These are phyloP conservation scores for Ethmia dodecea DNA, from an alignment of 2,888 invertebrate species.

Conservation along the genomic window DNA sequence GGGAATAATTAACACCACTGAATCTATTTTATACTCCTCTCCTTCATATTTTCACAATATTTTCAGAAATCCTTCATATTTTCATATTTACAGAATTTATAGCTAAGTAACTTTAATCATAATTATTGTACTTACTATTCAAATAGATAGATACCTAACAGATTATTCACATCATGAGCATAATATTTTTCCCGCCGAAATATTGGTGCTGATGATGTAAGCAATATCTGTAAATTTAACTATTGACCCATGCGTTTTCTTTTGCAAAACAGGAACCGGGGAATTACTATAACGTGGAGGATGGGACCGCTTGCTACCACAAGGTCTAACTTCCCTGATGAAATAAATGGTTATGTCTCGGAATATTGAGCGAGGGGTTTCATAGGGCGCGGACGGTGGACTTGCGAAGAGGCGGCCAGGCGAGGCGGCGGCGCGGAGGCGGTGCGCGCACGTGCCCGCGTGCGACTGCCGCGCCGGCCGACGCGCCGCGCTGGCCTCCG, in stretches of 20 bases:
- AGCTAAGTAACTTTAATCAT: no score
- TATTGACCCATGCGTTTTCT: slow-evolving; percentile 58
- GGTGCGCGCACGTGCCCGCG: slow-evolving; percentile 68
- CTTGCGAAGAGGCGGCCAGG: slow-evolving; percentile 22
- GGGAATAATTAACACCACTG: no score
- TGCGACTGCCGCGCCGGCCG: slow-evolving; percentile 63
- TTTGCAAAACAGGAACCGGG: slow-evolving; percentile 18
- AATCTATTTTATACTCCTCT: no score
- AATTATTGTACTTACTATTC: no score
- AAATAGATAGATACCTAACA: no score
- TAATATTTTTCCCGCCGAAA: slow-evolving; percentile 76
- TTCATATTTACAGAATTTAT: no score
- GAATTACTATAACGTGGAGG: neutral
- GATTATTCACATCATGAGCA: no score
- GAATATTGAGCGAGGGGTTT: slow-evolving; percentile 52
- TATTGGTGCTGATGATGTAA: slow-evolving; percentile 56
- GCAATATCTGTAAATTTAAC: slow-evolving; percentile 48
- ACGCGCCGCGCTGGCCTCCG: slow-evolving; percentile 44
- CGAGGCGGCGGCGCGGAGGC: slow-evolving; percentile 44
- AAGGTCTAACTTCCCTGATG: slow-evolving; percentile 11
- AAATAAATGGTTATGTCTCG: slow-evolving; percentile 14
- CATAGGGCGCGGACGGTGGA: slow-evolving; percentile 40
- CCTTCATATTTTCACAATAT: no score
- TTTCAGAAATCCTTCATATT: no score
- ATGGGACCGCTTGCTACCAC: neutral